Evolutionary conservation across 2,888 invertebrate species (phyloP), one percentile per base, ranked within the genome.

Genomic region (Drosophila mimetica): DNA sequence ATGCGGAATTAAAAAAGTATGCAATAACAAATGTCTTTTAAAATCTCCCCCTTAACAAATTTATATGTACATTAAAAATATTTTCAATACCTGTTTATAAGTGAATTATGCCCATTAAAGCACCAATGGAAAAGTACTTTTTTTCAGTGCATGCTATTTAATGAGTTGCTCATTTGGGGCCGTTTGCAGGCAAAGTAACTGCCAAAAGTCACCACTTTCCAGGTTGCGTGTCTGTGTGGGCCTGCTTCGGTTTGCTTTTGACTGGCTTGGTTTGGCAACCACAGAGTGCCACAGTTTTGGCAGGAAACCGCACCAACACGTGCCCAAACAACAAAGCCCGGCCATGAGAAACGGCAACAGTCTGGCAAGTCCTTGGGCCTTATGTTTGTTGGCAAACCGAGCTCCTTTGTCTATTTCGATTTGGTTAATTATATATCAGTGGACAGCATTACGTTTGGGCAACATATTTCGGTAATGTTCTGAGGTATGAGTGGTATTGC

Each of bases 241-340:
- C 36, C 47, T 32, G 20, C 53, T 16, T 25, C 58, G 48, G 57
- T 57, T 67, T 16, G 67, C 47, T 41, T 63, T 46, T 16, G 30
- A 30, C 46, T 46, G 52, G 64, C 32, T 48, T 47, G 32, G 32
- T 57, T 59, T 71, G 66, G 32, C 66, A 70, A 57, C 80, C 82
- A 55, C 85, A 82, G 70, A 53, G 51, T 50, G 55, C 37, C 50
- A 47, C 71, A 80, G 66, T 60, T 77, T 77, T 55, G 55, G 25
- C 53, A 53, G 63, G 50, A 55, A 78, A 64, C 79, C 79, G 46
- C 69, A 69, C 46, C 63, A 69, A 69, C 70, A 67, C 67, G 67
- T 67, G 70, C 57, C 70, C 30, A 18, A 25, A 36, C 25, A 37
- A 51, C 51, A 16, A 25, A 37, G 28, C n/a, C 20, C 2, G 16